phyloP scores from a whole-genome alignment of 2,113 vertebrate genomes.

The Montifringilla adamsi region DNA sequence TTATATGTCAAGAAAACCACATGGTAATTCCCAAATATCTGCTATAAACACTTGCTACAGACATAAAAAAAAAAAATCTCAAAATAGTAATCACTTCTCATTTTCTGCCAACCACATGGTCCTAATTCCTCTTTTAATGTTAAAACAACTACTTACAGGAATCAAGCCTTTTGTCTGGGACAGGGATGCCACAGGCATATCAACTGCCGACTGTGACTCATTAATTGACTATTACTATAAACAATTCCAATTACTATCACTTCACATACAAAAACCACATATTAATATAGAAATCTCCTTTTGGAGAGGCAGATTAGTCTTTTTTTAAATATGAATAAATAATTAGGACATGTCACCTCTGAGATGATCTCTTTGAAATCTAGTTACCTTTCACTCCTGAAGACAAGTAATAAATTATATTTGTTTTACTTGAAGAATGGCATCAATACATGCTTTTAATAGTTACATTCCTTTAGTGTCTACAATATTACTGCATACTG shows the following conservation, averaged over 20 bases:
- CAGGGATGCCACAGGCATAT: background rate
- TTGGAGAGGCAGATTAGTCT: background rate
- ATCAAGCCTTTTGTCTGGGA: background rate
- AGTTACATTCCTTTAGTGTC: background rate
- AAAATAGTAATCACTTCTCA: background rate
- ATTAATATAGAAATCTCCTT: background rate
- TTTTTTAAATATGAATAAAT: background rate
- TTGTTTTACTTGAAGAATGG: background rate
- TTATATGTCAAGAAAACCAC: background rate
- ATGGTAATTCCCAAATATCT: background rate
- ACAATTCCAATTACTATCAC: background rate
- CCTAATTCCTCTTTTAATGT: background rate
- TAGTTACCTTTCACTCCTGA: background rate
- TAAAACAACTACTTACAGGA: background rate
- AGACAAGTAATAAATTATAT: background rate
- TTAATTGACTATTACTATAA: background rate
- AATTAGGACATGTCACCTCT: background rate
- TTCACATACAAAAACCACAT: background rate
- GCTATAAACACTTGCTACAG: background rate
- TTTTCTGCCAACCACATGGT: background rate
- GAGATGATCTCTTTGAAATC: background rate
- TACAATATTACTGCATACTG: background rate
- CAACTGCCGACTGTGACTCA: background rate
- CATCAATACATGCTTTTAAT: background rate
- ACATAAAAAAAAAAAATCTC: background rate